Evolutionary conservation across 2,888 invertebrate species (phyloP).

Genomic region (Alcis repandata): DNA sequence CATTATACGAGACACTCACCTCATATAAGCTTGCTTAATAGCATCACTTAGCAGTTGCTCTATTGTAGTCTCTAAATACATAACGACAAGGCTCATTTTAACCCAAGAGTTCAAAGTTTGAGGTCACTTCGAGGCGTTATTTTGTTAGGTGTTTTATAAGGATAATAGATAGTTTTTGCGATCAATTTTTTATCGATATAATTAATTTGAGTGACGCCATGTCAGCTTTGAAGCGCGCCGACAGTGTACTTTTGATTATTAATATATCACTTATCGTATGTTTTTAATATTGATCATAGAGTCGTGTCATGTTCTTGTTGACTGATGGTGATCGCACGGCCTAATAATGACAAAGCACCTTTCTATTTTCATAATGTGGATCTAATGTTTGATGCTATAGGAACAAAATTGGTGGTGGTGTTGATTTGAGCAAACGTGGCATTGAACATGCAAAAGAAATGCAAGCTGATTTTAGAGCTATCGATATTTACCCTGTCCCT

Average conservation of each 20-base stretch:
- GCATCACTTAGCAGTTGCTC: slow-evolving; percentile 16
- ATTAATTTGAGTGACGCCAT: slow-evolving; percentile 32
- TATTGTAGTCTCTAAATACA: slow-evolving; percentile 36
- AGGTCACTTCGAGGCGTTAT: slow-evolving; percentile 20
- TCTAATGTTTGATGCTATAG: not conserved
- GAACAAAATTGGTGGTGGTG: too few species aligned
- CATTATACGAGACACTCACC: not conserved
- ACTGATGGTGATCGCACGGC: not conserved
- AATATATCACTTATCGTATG: slow-evolving; percentile 11
- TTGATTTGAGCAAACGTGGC: too few species aligned
- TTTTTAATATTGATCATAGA: slow-evolving; percentile 4
- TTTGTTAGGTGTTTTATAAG: slow-evolving; percentile 26
- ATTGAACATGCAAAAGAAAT: too few species aligned
- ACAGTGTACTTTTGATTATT: slow-evolving; percentile 30
- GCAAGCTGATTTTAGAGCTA: not conserved
- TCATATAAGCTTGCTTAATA: not conserved
- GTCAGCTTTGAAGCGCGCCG: slow-evolving; percentile 28
- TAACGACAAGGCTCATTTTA: slow-evolving; percentile 35
- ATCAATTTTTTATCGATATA: slow-evolving; percentile 21
- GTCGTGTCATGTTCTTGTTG: not conserved
- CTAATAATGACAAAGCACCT: not conserved
- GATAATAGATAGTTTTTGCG: slow-evolving; percentile 31
- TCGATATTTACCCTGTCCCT: too few species aligned
- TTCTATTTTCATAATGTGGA: not conserved
- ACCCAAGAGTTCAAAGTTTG: slow-evolving; percentile 41